These are phyloP conservation scores for Orthosia gracilis DNA, from an alignment of 2,888 invertebrate genomes.

Conservation along the genomic window DNA sequence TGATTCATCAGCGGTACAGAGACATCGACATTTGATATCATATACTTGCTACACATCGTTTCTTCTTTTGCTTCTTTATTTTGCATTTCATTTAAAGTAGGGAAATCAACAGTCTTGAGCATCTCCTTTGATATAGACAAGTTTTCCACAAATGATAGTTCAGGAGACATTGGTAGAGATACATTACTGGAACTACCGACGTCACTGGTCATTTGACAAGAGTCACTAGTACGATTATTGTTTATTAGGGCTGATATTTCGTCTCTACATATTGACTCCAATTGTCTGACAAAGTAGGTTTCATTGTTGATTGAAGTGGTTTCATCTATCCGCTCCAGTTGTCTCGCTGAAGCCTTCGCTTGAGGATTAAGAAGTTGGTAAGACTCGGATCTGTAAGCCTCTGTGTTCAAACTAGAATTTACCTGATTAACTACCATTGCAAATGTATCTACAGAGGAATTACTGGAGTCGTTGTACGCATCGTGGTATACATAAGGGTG, in stretches of 20 bases:
- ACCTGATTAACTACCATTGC: conserved; percentile 59
- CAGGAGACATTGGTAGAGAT: conserved; percentile 84
- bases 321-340: conserved; percentile 79
- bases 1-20: conserved; percentile 83
- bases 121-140: conserved; percentile 79
- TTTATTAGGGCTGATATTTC: conserved; percentile 40
- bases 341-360: conserved; percentile 55
- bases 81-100: conserved; percentile 74
- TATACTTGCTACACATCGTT: conserved; percentile 71
- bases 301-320: conserved; percentile 56
- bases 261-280: conserved; percentile 52
- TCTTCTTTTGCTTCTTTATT: conserved; percentile 57
- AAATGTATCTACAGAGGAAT: conserved; percentile 69
- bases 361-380: conserved; percentile 79
- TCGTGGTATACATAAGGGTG: conserved; percentile 65
- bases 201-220: conserved; percentile 49
- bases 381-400: conserved; percentile 82
- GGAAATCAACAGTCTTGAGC: conserved; percentile 66
- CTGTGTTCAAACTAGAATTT: conserved; percentile 71
- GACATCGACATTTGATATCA: conserved; percentile 76
- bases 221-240: conserved; percentile 13
- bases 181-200: conserved; percentile 79
- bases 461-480: conserved; percentile 77
- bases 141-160: conserved; percentile 86
- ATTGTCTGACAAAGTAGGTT: conserved; percentile 43